A percentile compares a stretch with the other conserved stretches of the same genome.
phyloP scores from a whole-genome alignment of 2,888 invertebrate genomes.

The Sisyra nigra region DNA sequence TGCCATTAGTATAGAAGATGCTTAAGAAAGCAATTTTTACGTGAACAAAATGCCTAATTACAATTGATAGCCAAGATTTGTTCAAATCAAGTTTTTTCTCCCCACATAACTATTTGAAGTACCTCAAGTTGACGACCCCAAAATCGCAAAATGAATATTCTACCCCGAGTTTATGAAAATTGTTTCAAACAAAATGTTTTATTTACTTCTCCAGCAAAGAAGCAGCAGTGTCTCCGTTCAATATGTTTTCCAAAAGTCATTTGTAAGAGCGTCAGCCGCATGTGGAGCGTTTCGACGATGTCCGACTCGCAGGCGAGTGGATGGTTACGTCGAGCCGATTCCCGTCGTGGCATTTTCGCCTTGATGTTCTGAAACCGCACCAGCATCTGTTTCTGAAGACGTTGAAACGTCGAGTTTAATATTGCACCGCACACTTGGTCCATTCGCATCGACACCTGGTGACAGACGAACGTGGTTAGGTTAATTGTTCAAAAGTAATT shows the following conservation, averaged over 20 bases:
- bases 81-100: neutral
- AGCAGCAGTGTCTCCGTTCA: conserved; percentile 83
- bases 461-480: conserved; percentile 13
- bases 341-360: conserved; percentile 79
- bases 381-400: conserved; percentile 70
- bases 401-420: conserved; percentile 72
- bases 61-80: no score
- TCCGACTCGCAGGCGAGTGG: conserved; percentile 83
- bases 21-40: no score
- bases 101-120: no score
- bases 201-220: conserved; percentile 83
- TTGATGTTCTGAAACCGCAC: conserved; percentile 76
- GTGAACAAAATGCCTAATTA: no score
- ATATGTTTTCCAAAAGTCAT: conserved; percentile 94
- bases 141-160: neutral
- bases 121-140: neutral
- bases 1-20: no score
- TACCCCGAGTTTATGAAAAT: neutral
- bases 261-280: conserved; percentile 76
- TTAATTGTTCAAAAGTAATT: neutral
- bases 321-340: conserved; percentile 81
- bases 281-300: conserved; percentile 84
- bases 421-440: conserved; percentile 64
- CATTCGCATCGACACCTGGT: conserved; percentile 66
- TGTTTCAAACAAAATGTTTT: neutral